These are phyloP conservation scores for Amyelois transitella DNA, from an alignment of 1,140 invertebrate genomes.

Conservation along the genomic window DNA sequence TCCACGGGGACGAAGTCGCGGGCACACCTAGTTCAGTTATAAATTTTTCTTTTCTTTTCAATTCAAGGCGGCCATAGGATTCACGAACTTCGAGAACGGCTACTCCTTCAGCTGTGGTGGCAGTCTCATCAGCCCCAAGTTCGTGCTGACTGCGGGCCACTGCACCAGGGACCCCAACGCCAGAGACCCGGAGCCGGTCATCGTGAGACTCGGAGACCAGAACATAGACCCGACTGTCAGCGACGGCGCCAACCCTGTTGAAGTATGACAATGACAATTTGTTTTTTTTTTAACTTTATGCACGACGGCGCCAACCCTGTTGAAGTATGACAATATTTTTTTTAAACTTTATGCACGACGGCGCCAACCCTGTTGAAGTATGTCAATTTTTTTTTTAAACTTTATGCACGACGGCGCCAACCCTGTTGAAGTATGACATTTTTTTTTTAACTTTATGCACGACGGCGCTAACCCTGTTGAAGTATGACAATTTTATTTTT, in stretches of 20 bases:
- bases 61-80: conserved; percentile 56
- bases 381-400: conserved; percentile 16
- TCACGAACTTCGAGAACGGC: conserved; percentile 27
- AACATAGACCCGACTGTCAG: conserved; percentile 40
- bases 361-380: conserved; percentile 54
- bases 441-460: no score
- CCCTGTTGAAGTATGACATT: neutral
- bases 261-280: neutral
- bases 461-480: no score
- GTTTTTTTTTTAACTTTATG: no score
- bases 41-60: neutral
- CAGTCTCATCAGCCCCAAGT: conserved; percentile 45
- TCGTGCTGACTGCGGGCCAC: conserved; percentile 49
- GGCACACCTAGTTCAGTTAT: no score
- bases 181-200: conserved; percentile 22
- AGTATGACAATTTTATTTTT: no score
- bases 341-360: no score
- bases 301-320: no score
- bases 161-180: conserved; percentile 29
- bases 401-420: neutral
- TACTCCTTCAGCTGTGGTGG: conserved; percentile 53
- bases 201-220: conserved; percentile 59
- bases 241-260: conserved; percentile 19
- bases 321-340: no score
- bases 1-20: no score